Conservation (phyloP, 92 coral and sea anemone genomes). For the Siderastrea radians region DNA sequence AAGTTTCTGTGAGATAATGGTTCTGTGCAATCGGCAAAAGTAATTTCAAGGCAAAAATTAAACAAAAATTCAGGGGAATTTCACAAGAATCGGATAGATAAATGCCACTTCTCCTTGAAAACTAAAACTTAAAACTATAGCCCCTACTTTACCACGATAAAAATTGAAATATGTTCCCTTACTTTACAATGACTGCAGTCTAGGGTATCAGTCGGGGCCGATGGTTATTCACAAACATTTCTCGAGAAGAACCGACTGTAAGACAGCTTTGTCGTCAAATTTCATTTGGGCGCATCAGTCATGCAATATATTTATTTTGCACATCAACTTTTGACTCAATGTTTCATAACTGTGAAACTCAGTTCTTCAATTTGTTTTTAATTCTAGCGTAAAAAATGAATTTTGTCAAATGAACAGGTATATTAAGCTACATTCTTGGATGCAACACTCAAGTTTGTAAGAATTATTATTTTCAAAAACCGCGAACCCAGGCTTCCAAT, state of each 20-base stretch:
- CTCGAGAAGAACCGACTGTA: background rate
- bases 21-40: too few relatives aligned
- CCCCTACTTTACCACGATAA: background rate
- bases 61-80: too few relatives aligned
- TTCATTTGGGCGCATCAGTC: too few relatives aligned
- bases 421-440: background rate
- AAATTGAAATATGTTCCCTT: background rate
- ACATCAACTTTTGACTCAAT: background rate
- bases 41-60: too few relatives aligned
- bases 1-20: background rate
- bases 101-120: too few relatives aligned
- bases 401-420: background rate
- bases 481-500: too few relatives aligned
- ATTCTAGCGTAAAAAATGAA: background rate
- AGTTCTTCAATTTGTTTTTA: background rate
- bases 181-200: too few relatives aligned
- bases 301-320: background rate
- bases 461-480: too few relatives aligned
- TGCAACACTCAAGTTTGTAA: background rate
- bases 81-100: too few relatives aligned
- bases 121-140: background rate
- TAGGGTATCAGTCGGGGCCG: too few relatives aligned
- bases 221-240: too few relatives aligned
- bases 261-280: too few relatives aligned
- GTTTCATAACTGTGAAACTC: background rate